A percentile compares a stretch with the other conserved stretches of the same genome.
phyloP scores from a whole-genome alignment of 2,113 vertebrate species.

The Burhinus bistriatus region DNA sequence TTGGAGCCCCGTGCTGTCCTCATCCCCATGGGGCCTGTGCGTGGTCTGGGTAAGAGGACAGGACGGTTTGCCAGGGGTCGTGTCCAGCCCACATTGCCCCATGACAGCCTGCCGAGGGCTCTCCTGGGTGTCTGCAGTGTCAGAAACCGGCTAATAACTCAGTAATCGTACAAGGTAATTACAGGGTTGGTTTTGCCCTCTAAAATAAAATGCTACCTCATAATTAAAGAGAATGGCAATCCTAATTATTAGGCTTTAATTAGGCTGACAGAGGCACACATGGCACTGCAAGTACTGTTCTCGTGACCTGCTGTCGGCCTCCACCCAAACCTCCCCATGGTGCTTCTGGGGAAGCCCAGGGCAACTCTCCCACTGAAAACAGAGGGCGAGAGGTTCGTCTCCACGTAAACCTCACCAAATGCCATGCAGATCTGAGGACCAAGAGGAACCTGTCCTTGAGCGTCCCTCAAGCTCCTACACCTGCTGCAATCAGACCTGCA shows the following conservation, averaged over 20 bases:
- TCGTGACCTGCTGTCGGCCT: background rate
- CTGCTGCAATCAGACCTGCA: background rate
- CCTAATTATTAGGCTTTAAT: constrained; percentile 30
- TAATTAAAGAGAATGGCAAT: constrained; percentile 34
- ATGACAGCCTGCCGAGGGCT: background rate
- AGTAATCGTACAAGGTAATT: background rate
- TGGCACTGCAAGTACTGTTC: background rate
- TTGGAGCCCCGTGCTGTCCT: background rate
- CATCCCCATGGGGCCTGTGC: accelerated
- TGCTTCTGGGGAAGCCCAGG: background rate
- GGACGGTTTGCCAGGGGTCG: background rate
- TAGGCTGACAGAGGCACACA: background rate
- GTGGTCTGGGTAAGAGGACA: background rate
- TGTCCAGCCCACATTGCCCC: accelerated
- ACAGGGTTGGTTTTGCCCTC: constrained; percentile 19
- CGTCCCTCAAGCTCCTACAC: background rate
- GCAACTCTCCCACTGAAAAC: background rate
- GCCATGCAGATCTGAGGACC: background rate
- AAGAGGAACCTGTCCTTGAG: background rate
- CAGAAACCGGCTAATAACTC: background rate
- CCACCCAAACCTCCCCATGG: background rate
- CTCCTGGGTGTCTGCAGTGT: background rate
- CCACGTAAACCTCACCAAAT: background rate
- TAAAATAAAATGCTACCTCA: background rate
- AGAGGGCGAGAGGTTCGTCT: background rate